Evolutionary conservation across 2,797 vertebrate species (phyloP).

Genomic region (Muscicapa comitata): DNA sequence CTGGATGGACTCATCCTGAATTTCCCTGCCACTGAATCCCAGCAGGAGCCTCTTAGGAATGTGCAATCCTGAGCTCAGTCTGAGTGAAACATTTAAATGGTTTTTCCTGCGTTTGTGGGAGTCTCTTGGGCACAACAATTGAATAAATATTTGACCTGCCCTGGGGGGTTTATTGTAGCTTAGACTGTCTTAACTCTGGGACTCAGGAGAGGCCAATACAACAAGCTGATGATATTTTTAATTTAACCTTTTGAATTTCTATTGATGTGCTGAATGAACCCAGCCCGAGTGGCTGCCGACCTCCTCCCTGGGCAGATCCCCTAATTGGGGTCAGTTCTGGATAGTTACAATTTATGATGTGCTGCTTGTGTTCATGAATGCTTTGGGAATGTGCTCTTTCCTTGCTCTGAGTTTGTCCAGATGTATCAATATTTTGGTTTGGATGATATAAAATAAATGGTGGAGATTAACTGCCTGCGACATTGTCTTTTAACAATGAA

Average conservation of each 20-base stretch:
- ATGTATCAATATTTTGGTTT: conserved; percentile 71
- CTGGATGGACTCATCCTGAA: neutral
- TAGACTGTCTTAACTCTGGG: neutral
- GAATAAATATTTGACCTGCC: neutral
- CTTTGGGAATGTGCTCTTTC: conserved; percentile 39
- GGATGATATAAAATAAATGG: conserved; percentile 68
- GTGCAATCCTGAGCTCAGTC: neutral
- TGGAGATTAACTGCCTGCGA: conserved; percentile 42
- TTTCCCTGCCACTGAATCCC: neutral
- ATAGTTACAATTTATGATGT: conserved; percentile 46
- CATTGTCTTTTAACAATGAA: conserved; percentile 38
- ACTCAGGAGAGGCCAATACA: neutral
- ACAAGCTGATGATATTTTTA: conserved; percentile 4
- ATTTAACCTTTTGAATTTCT: neutral
- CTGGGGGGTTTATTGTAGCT: neutral
- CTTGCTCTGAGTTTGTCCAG: conserved; percentile 65
- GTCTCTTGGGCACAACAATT: neutral
- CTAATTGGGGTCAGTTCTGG: conserved; percentile 19
- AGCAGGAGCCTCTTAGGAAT: neutral
- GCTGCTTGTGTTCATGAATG: conserved; percentile 53
- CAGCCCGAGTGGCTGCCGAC: neutral
- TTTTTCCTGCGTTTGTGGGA: neutral
- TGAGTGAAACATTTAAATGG: neutral
- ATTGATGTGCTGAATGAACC: neutral
- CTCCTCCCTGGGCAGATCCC: neutral